Evolutionary conservation across 2,113 vertebrate species (phyloP), one percentile per base, ranked within the genome.

Genomic region (Petrocephalus microphthalmus): DNA sequence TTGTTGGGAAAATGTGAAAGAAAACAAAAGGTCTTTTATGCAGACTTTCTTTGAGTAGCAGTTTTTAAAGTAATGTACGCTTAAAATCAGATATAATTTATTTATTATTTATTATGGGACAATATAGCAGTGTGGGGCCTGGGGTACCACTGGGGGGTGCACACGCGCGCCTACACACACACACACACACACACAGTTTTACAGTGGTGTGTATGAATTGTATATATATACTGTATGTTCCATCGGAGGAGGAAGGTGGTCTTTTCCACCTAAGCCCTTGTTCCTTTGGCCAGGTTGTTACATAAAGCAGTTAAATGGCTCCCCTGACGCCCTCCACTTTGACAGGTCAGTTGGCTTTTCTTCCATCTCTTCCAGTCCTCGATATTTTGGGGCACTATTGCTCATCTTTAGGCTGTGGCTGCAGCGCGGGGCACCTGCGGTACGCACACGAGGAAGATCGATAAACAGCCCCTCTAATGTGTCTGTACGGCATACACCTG

Each of bases 331-430:
- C 22, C 2, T 13, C 45, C 67, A 33, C 5, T 47, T 84, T 84
- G 82, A 84, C 82, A 84, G n/a, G 22, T 84, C 13, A 6, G 49
- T 51, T 52, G 45, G 20, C 49, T 52, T 84, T 20, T 52, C 82
- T 84, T 52, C 22, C 82, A 33, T 84, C 22, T 15, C 82, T 84
- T 84, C n/a, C 47, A 84, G 49, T 84, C 82, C 45, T 84, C n/a
- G 11, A 47, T 15, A 25, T 84, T 84, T 52, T n/a, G n/a, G 82
- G 82, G 42, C n/a, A 22, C 45, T 84, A 84, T 84, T 13, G 20
- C 47, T 84, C 82, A 51, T 29, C n/a, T 52, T 25, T 13, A 47
- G 82, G n/a, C 47, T 84, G 20, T 5, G 1, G 49, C 82, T 84
- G 11, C 1, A 25, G 81, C 2, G 82, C 15, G 13, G 5, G 49